Evolutionary conservation across 2,888 invertebrate genomes (phyloP).

Genomic region (Xestia xanthographa): DNA sequence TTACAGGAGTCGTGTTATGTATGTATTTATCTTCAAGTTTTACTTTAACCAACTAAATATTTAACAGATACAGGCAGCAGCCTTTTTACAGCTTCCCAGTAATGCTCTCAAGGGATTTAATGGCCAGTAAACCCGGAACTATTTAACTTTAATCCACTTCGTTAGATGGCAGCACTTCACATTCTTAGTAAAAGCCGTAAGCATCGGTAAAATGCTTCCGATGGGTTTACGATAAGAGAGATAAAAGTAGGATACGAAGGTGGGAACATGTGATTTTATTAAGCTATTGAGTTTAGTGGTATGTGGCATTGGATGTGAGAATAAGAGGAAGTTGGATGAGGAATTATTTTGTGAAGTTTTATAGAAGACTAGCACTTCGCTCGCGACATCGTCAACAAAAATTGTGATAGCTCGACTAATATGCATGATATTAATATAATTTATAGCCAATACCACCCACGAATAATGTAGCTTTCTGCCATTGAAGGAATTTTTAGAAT

Average conservation of each 20-base stretch:
- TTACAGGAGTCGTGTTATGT: too few species aligned
- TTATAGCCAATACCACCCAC: too few species aligned
- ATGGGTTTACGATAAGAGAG: constrained; percentile 47
- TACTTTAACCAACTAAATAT: neutral
- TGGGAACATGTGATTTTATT: constrained; percentile 14
- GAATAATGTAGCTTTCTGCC: too few species aligned
- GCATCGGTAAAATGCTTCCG: constrained; percentile 23
- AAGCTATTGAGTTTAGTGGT: constrained; percentile 9
- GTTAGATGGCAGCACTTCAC: constrained; percentile 35
- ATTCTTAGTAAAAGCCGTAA: constrained; percentile 28
- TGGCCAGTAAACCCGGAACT: constrained; percentile 30
- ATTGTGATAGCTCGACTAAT: too few species aligned
- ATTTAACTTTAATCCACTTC: constrained; percentile 48
- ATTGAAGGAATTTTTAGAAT: too few species aligned
- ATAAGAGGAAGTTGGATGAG: neutral
- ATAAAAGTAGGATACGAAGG: constrained; percentile 6
- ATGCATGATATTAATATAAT: too few species aligned
- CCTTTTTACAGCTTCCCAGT: constrained; percentile 23
- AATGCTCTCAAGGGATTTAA: constrained; percentile 22
- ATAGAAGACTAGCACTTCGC: neutral
- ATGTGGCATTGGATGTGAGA: neutral
- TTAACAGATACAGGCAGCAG: neutral
- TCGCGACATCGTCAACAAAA: too few species aligned
- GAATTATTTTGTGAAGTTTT: neutral
- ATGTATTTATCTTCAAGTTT: neutral